These are phyloP conservation scores for Patagioenas fasciata DNA, from an alignment of 2,113 vertebrate species.

Conservation along the genomic window DNA sequence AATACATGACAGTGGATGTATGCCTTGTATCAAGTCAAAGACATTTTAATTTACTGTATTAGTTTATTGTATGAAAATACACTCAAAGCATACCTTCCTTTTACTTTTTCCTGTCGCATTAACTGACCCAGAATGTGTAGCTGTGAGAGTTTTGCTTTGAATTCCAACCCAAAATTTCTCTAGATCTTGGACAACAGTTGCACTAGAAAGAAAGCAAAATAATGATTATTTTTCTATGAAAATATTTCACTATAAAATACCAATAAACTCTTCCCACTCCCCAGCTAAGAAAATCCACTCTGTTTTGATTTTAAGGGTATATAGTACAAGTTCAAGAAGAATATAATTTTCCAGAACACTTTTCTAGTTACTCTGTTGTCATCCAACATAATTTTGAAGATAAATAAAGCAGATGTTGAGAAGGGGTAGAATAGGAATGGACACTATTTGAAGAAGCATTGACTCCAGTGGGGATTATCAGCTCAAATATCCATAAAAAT, in stretches of 20 bases:
- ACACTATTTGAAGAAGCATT: background rate
- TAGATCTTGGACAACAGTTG: conserved; percentile 65
- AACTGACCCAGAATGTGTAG: background rate
- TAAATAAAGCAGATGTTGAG: background rate
- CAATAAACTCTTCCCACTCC: background rate
- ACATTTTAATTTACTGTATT: background rate
- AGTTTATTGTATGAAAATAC: background rate
- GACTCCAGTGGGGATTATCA: background rate
- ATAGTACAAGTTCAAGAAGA: background rate
- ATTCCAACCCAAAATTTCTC: conserved; percentile 66
- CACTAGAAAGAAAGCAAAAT: conserved; percentile 19
- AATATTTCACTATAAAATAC: background rate
- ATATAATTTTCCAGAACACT: background rate
- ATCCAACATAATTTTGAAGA: background rate
- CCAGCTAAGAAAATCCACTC: background rate
- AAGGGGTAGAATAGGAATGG: background rate
- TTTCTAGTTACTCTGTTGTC: background rate
- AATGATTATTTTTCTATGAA: background rate
- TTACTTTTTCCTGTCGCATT: conserved; percentile 54
- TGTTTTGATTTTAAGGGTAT: background rate
- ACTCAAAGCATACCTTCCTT: conserved; percentile 59
- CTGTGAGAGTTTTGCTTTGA: conserved; percentile 62
- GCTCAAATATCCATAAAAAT: background rate
- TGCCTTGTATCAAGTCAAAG: background rate
- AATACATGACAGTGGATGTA: background rate